These are phyloP conservation scores for Euphydryas editha DNA, from an alignment of 2,888 invertebrate genomes.

Conservation along the genomic window DNA sequence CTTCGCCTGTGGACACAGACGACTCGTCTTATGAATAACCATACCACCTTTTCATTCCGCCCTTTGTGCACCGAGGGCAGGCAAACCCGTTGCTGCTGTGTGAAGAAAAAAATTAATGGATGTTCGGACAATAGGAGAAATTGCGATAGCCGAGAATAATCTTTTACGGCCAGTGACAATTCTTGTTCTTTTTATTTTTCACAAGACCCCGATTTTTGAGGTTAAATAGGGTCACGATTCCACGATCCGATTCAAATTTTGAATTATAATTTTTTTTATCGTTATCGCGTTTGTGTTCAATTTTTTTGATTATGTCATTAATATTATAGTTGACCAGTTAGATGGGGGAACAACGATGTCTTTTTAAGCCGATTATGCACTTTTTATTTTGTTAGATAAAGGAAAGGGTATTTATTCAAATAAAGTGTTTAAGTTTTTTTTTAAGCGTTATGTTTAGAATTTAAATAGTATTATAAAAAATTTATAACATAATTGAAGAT, in stretches of 20 bases:
- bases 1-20: constrained; percentile 57
- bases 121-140: constrained; percentile 78
- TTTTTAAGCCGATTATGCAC: constrained; percentile 25
- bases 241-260: constrained; percentile 61
- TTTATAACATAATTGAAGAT: background rate
- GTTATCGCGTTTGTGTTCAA: constrained; percentile 38
- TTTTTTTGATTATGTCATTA: constrained; percentile 34
- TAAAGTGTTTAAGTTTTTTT: background rate
- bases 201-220: constrained; percentile 66
- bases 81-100: constrained; percentile 72
- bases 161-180: constrained; percentile 70
- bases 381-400: constrained; percentile 20
- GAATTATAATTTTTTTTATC: constrained; percentile 56
- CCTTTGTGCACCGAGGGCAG: constrained; percentile 70
- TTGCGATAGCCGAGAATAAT: constrained; percentile 82
- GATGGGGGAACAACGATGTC: constrained; percentile 19
- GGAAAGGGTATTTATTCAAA: background rate
- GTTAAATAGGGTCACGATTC: constrained; percentile 70
- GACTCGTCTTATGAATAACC: constrained; percentile 68
- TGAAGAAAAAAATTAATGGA: constrained; percentile 74
- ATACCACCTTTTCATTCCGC: constrained; percentile 70
- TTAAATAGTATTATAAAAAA: background rate
- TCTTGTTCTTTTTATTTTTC: constrained; percentile 67
- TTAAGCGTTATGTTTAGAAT: background rate
- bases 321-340: constrained; percentile 28